These are phyloP conservation scores for Malacoraja senta DNA, from an alignment of 2,797 vertebrate species.

Conservation along the genomic window DNA sequence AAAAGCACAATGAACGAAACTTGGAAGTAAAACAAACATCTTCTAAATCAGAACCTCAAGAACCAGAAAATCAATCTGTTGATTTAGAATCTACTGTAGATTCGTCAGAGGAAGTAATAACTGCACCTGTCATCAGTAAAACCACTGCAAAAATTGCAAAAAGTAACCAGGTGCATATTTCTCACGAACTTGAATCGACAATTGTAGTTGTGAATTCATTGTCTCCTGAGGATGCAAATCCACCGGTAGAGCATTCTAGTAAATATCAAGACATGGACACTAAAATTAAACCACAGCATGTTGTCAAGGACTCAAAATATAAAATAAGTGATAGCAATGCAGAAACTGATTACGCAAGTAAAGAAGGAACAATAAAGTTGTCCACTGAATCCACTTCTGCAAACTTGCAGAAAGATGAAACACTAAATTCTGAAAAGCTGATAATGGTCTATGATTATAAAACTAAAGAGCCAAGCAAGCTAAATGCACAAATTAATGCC, in stretches of 20 bases:
- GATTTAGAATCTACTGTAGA: not conserved
- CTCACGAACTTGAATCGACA: not conserved
- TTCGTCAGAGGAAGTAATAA: not conserved
- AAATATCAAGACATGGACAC: not conserved
- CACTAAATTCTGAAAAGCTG: conserved; percentile 33
- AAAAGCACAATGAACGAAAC: conserved; percentile 38
- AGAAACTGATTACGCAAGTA: not conserved
- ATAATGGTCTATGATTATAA: conserved; percentile 37
- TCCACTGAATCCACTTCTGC: not conserved
- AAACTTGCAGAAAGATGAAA: not conserved
- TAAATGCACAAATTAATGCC: not conserved
- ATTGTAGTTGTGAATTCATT: conserved; percentile 7
- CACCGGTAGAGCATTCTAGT: not conserved
- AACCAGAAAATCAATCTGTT: not conserved
- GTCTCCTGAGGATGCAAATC: not conserved
- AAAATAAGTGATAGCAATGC: not conserved
- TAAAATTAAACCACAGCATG: not conserved
- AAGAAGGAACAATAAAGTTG: not conserved
- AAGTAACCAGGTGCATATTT: not conserved
- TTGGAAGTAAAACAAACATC: conserved; percentile 36
- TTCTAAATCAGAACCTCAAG: not conserved
- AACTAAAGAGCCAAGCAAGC: conserved; percentile 18
- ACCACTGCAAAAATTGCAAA: not conserved
- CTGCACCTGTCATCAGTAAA: not conserved
- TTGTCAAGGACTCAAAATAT: not conserved